Evolutionary conservation across 2,888 invertebrate species (phyloP).

Genomic region (Neoitamus cyanurus): DNA sequence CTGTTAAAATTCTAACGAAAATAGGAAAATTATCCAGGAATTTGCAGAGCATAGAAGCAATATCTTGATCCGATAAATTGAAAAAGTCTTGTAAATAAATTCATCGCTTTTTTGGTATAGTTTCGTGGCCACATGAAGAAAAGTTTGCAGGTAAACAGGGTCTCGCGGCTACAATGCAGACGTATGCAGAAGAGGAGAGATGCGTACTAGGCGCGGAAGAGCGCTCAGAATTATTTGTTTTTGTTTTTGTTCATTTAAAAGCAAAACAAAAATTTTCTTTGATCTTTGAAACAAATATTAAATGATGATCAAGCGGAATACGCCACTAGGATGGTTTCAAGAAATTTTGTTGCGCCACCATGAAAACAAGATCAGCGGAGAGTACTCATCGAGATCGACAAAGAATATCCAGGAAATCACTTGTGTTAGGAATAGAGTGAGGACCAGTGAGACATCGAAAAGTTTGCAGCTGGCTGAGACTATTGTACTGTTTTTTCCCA

Average conservation of each 20-base stretch:
- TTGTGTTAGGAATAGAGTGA: conserved; percentile 54
- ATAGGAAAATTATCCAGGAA: background rate
- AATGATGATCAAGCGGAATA: conserved; percentile 56
- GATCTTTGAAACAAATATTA: conserved; percentile 54
- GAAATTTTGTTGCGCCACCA: conserved; percentile 60
- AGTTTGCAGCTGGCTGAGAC: background rate
- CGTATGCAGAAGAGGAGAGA: conserved; percentile 18
- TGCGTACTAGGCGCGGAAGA: conserved; percentile 1
- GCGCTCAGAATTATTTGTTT: conserved; percentile 16
- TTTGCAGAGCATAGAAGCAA: background rate
- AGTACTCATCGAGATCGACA: conserved; percentile 57
- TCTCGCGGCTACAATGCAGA: background rate
- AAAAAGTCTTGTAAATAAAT: background rate
- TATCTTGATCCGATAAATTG: background rate
- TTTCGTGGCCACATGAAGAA: background rate
- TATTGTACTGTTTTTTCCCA: conserved; percentile 6
- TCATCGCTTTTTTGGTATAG: background rate
- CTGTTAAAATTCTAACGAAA: background rate
- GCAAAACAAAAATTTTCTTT: conserved; percentile 32
- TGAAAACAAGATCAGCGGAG: conserved; percentile 57
- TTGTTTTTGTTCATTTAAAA: conserved; percentile 22
- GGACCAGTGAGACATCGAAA: background rate
- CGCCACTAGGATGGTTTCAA: conserved; percentile 55
- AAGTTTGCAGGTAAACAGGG: background rate
- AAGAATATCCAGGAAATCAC: conserved; percentile 56